Evolutionary conservation across 2,113 vertebrate species (phyloP).

Genomic region (Heptranchias perlo): DNA sequence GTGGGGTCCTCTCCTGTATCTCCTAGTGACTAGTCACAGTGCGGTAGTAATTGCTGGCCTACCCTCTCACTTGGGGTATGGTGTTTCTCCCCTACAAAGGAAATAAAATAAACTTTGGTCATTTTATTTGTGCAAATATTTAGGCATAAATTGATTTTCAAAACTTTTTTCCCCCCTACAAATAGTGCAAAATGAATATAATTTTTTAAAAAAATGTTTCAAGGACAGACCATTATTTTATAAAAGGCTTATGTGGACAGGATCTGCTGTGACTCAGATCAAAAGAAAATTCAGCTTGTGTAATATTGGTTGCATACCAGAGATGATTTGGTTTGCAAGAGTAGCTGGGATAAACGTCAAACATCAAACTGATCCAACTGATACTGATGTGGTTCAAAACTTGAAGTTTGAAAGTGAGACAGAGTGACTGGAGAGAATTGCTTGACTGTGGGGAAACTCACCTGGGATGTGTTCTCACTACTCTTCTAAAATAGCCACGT

Average conservation of each 20-base stretch:
- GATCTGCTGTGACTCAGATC: not conserved
- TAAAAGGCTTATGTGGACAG: not conserved
- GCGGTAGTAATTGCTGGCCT: not conserved
- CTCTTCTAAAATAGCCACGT: not conserved
- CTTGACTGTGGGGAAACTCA: not conserved
- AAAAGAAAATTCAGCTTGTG: not conserved
- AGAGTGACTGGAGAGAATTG: not conserved
- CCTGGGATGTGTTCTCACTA: not conserved
- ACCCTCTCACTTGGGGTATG: not conserved
- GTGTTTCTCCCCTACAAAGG: not conserved
- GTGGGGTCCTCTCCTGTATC: not conserved
- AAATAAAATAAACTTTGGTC: not conserved
- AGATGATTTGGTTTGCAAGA: not conserved
- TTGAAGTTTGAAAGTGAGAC: not conserved
- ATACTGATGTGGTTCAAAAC: not conserved
- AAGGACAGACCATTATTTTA: not conserved
- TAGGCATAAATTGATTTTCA: not conserved
- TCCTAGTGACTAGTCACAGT: not conserved
- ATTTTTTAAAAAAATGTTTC: not conserved
- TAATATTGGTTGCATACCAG: not conserved
- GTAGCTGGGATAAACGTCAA: not conserved
- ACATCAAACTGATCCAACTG: not conserved
- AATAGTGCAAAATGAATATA: not conserved
- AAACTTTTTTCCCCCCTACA: not conserved
- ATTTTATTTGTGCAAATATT: not conserved